A percentile compares a stretch with the other conserved stretches of the same genome.
These are phyloP conservation scores for Colostygia pectinataria DNA, from an alignment of 2,888 invertebrate genomes.

Conservation along the genomic window DNA sequence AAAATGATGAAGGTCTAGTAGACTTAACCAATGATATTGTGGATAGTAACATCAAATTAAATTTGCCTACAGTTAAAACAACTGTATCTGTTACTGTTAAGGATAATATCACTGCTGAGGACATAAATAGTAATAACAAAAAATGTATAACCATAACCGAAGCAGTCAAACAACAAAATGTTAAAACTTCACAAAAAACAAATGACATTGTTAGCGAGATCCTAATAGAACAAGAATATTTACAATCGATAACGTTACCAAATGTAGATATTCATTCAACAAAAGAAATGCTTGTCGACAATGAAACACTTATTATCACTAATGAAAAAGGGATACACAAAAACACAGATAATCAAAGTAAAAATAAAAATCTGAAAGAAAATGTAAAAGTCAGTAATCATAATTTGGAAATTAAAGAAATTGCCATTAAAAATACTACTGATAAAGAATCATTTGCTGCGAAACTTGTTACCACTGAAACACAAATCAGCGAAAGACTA, in stretches of 20 bases:
- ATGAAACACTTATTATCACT: no score
- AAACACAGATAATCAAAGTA: no score
- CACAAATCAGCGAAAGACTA: no score
- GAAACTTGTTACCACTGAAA: no score
- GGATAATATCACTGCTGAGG: no score
- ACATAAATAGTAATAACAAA: neutral
- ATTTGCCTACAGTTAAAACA: neutral
- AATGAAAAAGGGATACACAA: no score
- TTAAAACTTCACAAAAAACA: conserved; percentile 1
- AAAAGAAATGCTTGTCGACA: no score
- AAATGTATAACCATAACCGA: neutral
- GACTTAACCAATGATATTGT: conserved; percentile 9
- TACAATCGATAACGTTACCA: conserved; percentile 6
- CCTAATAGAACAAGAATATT: neutral
- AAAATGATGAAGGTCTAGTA: neutral
- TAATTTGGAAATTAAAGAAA: no score
- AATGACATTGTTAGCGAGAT: neutral
- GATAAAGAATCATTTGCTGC: no score
- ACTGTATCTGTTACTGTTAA: neutral
- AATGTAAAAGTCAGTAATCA: no score
- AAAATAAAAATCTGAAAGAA: no score
- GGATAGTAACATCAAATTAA: neutral
- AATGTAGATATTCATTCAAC: neutral
- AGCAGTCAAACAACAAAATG: neutral
- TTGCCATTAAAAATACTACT: no score